A percentile compares a stretch with the other conserved stretches of the same genome.
Conservation (phyloP, 2,888 invertebrate genomes). For the Acrocera orbiculus region DNA sequence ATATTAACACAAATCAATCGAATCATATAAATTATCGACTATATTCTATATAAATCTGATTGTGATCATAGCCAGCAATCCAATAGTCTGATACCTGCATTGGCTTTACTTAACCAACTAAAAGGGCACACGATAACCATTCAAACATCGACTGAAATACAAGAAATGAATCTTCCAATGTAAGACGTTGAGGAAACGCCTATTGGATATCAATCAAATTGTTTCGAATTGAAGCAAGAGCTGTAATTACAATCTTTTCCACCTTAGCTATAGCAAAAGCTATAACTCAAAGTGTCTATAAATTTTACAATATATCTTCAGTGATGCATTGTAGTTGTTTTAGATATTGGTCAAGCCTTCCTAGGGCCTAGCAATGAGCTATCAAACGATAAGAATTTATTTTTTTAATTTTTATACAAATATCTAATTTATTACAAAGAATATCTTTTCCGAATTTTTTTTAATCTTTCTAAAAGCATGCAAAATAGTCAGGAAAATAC, state of each 20-base stretch:
- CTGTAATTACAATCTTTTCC: constrained; percentile 8
- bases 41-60: too few relatives aligned
- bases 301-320: constrained; percentile 8
- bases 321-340: constrained; percentile 8
- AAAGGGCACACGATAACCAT: constrained; percentile 4
- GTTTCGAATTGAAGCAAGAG: constrained; percentile 5
- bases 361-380: too few relatives aligned
- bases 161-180: constrained; percentile 7
- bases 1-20: background rate
- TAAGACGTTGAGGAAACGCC: constrained; percentile 7
- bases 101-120: background rate
- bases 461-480: too few relatives aligned
- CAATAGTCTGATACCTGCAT: background rate
- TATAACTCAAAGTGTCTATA: constrained; percentile 6
- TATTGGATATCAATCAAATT: constrained; percentile 7
- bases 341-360: constrained; percentile 6
- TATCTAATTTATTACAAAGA: constrained; percentile 5
- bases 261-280: constrained; percentile 4
- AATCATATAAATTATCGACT: too few relatives aligned
- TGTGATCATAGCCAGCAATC: background rate
- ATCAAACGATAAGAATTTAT: too few relatives aligned
- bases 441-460: too few relatives aligned
- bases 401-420: constrained; percentile 3
- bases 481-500: too few relatives aligned
- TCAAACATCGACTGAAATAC: constrained; percentile 6